These are phyloP conservation scores for Sterrhoptilus dennistouni DNA, from an alignment of 2,113 vertebrate genomes.

Conservation along the genomic window DNA sequence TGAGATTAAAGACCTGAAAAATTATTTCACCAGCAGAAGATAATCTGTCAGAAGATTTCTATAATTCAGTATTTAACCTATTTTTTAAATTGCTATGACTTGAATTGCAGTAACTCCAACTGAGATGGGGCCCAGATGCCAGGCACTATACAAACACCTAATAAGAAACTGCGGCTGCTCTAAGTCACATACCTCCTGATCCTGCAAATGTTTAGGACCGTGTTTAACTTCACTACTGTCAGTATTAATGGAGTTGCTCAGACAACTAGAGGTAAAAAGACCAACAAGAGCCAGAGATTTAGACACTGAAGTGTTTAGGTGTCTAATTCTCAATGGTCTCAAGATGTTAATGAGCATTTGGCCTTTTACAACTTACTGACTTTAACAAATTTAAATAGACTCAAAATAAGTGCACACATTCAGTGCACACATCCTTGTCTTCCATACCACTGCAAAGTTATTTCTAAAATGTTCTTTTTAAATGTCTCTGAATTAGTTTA, in stretches of 20 bases:
- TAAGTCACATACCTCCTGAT: neutral
- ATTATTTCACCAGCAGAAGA: neutral
- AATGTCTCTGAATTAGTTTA: neutral
- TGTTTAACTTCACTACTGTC: slow-evolving; percentile 32
- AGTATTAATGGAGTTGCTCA: slow-evolving; percentile 2
- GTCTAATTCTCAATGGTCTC: neutral
- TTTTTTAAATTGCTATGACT: slow-evolving; percentile 25
- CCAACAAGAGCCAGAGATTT: neutral
- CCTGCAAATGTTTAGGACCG: slow-evolving; percentile 17
- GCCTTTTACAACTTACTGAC: neutral
- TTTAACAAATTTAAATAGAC: slow-evolving; percentile 16
- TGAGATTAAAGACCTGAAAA: neutral
- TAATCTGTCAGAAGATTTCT: neutral
- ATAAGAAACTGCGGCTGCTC: neutral
- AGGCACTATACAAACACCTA: neutral
- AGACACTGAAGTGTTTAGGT: neutral
- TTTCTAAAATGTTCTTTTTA: neutral
- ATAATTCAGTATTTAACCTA: slow-evolving; percentile 9
- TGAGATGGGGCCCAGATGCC: slow-evolving; percentile 13
- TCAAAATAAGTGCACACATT: neutral
- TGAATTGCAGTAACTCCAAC: slow-evolving; percentile 26
- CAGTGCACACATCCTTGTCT: neutral
- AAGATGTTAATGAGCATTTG: neutral
- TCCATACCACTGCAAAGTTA: neutral
- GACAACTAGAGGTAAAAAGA: slow-evolving; percentile 18